Evolutionary conservation across 2,888 invertebrate genomes (phyloP), one percentile per base, ranked within the genome.

Genomic region (Catocala fraxini): DNA sequence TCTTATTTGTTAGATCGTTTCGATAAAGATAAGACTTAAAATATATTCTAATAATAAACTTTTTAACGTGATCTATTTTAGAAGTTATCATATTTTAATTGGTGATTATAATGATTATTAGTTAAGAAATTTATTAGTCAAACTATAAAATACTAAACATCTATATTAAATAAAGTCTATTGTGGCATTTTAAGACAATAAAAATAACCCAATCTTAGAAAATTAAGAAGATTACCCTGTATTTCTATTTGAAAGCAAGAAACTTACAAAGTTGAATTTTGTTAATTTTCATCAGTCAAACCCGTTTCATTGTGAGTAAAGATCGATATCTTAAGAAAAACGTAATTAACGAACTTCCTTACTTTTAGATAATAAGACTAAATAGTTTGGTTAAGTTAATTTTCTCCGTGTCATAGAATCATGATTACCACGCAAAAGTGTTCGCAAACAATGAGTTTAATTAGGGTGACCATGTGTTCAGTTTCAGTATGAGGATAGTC

Each of bases 371-470:
- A 62, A 67, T 68, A 65, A 57, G 55, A 62, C 55, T 56, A 66
- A 77, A 75, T 73, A 77, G 78, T 78, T 71, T 39, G 63, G 60
- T 65, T 48, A 63, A 71, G 73, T 75, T 77, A 56, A 71, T 77
- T 77, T 67, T 65, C 62, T 58, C 51, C 46, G 59, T 70, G 75
- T 72, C 78, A 73, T 75, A 64, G 56, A 67, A 75, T 78, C 76
- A 68, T 75, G 72, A 73, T 75, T 75, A 69, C 75, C n/a, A 65
- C 63, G 77, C 75, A 75, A 71, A 70, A 75, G 61, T 70, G 53
- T 52, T 64, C 49, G 59, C 63, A 68, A 76, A 70, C 65, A 65
- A 39, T 63, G 51, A 63, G 61, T 1, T 10, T 54, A 49, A 51
- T 33, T 61, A 54, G 55, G 57, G 54, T 48, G 25, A 35, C 76